Evolutionary conservation across 1,140 invertebrate species (phyloP).

Genomic region (Hesperophylax magnus): DNA sequence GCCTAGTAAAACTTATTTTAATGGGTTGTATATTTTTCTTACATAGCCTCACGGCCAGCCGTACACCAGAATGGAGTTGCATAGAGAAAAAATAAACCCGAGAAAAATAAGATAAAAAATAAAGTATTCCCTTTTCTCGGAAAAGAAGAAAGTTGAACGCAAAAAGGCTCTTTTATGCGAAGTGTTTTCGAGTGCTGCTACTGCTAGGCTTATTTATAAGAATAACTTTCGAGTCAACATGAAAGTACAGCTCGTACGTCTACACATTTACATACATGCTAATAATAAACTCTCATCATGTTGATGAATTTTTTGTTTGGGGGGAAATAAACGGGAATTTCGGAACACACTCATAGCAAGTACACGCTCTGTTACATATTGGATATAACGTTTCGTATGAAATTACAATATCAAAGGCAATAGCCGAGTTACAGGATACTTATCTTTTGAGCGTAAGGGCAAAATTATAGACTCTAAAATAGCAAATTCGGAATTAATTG

Average conservation of each 20-base stretch:
- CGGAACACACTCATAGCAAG: background rate
- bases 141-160: constrained; percentile 14
- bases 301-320: background rate
- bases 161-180: background rate
- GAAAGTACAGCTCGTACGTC: background rate
- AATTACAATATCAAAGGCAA: constrained; percentile 37
- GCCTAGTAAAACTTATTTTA: background rate
- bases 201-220: constrained; percentile 8
- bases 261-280: constrained; percentile 5
- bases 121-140: background rate
- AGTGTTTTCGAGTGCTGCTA: constrained; percentile 2
- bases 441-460: constrained; percentile 14
- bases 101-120: constrained; percentile 10
- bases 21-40: background rate
- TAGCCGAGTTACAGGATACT: background rate
- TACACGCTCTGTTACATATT: constrained; percentile 5
- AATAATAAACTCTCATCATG: constrained; percentile 26
- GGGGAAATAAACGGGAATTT: constrained; percentile 19
- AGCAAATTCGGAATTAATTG: background rate
- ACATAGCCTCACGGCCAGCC: background rate
- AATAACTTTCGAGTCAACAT: constrained; percentile 20
- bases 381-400: background rate
- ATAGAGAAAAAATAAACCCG: background rate
- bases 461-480: constrained; percentile 11
- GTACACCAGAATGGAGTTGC: background rate